Evolutionary conservation across 1,140 invertebrate genomes (phyloP).

Genomic region (Globodera ellingtonae): DNA sequence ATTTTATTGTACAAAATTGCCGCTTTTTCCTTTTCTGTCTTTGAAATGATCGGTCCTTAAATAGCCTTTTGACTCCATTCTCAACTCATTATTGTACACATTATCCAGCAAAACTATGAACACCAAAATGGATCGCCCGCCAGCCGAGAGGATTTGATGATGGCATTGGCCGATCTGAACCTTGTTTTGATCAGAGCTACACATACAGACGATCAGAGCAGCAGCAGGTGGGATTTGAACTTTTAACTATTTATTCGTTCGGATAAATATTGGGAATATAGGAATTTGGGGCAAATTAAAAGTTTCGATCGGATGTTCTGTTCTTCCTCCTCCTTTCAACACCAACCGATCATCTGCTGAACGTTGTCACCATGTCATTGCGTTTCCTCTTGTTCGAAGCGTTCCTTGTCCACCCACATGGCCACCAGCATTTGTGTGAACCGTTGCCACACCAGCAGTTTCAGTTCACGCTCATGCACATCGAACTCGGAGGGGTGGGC

Average conservation of each 20-base stretch:
- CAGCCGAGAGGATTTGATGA: constrained; percentile 83
- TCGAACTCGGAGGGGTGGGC: constrained; percentile 49
- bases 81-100: too few species aligned
- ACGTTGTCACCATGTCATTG: background rate
- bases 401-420: constrained; percentile 42
- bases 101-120: constrained; percentile 73
- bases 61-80: too few species aligned
- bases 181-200: constrained; percentile 88
- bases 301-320: background rate
- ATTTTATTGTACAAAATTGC: too few species aligned
- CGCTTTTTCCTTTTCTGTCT: background rate
- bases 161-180: constrained; percentile 85
- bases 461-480: constrained; percentile 59
- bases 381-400: constrained; percentile 25
- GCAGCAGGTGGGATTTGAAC: constrained; percentile 53
- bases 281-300: background rate
- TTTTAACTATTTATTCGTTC: background rate
- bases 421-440: constrained; percentile 57
- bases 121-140: constrained; percentile 78
- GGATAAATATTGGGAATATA: background rate
- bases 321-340: background rate
- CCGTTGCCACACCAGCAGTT: constrained; percentile 58
- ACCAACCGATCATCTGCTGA: too few species aligned
- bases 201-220: constrained; percentile 70
- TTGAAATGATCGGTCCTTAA: too few species aligned